These are phyloP conservation scores for Clarias batrachus DNA, from an alignment of 2,113 vertebrate genomes.

Conservation along the genomic window DNA sequence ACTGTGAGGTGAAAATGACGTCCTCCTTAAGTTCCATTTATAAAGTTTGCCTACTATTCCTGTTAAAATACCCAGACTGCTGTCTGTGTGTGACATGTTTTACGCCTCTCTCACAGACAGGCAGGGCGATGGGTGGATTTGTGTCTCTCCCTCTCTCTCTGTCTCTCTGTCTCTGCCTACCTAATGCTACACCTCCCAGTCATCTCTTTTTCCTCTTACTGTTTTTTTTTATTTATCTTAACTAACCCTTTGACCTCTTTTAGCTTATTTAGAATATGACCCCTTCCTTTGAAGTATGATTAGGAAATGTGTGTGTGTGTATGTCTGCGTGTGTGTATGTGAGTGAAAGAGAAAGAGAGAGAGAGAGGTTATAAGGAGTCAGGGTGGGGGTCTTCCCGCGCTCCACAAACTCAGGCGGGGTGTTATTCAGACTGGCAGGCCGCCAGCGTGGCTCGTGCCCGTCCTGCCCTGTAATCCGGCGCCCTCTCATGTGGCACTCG, in stretches of 20 bases:
- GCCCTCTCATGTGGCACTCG: constrained; percentile 41
- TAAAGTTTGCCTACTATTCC: constrained; percentile 25
- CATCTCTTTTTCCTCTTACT: not conserved
- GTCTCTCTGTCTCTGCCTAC: constrained; percentile 17
- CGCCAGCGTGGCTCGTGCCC: constrained; percentile 50
- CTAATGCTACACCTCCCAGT: not conserved
- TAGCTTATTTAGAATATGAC: not conserved
- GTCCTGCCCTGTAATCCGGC: constrained; percentile 56
- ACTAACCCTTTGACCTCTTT: not conserved
- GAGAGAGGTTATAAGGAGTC: constrained; percentile 14
- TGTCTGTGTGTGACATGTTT: constrained; percentile 33
- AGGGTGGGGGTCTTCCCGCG: constrained; percentile 39
- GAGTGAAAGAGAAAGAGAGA: constrained; percentile 16
- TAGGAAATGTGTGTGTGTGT: constrained; percentile 12
- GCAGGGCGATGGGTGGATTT: constrained; percentile 40
- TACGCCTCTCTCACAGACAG: constrained; percentile 43
- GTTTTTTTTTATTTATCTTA: constrained; percentile 1
- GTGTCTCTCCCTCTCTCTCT: not conserved
- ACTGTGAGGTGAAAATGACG: constrained; percentile 19
- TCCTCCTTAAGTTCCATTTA: constrained; percentile 21
- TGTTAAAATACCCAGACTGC: constrained; percentile 43
- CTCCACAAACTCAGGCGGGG: constrained; percentile 20
- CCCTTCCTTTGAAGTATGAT: constrained; percentile 23
- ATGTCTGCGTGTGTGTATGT: not conserved
- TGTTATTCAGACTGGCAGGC: constrained; percentile 45